Conservation (phyloP, 2,888 invertebrate genomes). For the Acheta domesticus region DNA sequence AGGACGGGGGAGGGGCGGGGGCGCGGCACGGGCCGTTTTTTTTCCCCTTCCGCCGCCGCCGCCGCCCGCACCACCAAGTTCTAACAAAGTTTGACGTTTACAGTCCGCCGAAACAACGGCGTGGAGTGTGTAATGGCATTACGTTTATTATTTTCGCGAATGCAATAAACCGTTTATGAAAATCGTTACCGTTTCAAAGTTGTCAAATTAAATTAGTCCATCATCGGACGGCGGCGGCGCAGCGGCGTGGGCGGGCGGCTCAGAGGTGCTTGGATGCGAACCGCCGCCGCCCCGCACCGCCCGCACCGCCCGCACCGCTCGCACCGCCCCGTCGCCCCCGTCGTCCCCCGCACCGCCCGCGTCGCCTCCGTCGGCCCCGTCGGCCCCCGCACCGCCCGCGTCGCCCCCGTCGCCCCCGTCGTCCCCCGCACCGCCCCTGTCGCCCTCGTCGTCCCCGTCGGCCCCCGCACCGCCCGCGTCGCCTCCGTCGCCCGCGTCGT, state of each 20-base stretch:
- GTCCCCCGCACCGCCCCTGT: too few relatives aligned
- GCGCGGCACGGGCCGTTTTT: too few relatives aligned
- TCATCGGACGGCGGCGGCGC: not conserved
- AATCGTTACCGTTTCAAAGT: not conserved
- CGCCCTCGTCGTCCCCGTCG: too few relatives aligned
- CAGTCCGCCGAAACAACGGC: conserved; percentile 3
- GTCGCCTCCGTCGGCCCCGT: too few relatives aligned
- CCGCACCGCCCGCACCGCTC: too few relatives aligned
- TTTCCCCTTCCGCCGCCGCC: not conserved
- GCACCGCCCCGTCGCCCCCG: too few relatives aligned
- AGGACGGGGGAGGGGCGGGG: too few relatives aligned
- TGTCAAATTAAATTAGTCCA: conserved; percentile 1
- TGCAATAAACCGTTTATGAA: conserved; percentile 18
- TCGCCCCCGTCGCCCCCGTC: too few relatives aligned
- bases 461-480: too few relatives aligned
- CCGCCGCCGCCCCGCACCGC: not conserved
- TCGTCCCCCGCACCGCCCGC: too few relatives aligned
- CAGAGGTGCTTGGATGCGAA: not conserved
- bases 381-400: too few relatives aligned
- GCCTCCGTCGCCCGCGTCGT: too few relatives aligned
- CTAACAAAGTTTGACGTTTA: conserved; percentile 1
- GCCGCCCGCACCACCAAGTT: not conserved
- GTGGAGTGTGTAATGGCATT: not conserved
- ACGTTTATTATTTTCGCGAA: conserved; percentile 5
- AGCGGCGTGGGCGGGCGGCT: not conserved